A percentile compares a stretch with the other conserved stretches of the same genome.
phyloP scores from a whole-genome alignment of 2,888 invertebrate genomes.

The Pediacus dermestoides region DNA sequence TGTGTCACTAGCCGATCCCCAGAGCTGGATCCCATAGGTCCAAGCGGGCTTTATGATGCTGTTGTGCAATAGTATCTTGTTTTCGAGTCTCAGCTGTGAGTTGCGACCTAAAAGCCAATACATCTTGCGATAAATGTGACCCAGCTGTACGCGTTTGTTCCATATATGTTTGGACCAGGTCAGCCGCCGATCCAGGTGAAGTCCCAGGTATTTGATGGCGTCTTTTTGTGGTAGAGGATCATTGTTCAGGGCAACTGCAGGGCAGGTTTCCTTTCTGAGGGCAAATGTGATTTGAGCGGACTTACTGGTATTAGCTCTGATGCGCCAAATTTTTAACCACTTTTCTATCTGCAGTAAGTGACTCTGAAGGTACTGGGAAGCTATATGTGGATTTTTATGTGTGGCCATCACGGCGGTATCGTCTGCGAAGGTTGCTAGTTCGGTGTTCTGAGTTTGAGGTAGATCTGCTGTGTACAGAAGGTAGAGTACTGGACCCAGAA shows the following conservation, averaged over 20 bases:
- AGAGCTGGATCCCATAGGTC: conserved; percentile 1
- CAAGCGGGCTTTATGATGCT: neutral
- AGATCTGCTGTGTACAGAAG: too few relatives aligned
- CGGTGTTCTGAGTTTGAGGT: too few relatives aligned
- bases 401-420: neutral
- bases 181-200: neutral
- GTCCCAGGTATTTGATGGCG: neutral
- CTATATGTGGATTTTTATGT: neutral
- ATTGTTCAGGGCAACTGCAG: neutral
- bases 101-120: neutral
- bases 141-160: neutral
- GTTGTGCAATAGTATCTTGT: neutral
- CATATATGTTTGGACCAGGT: neutral
- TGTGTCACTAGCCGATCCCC: conserved; percentile 6
- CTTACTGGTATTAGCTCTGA: neutral
- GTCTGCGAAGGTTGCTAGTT: too few relatives aligned
- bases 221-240: neutral
- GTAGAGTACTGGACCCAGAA: too few relatives aligned
- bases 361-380: neutral
- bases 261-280: too few relatives aligned
- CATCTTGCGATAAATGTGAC: neutral
- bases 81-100: neutral
- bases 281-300: too few relatives aligned
- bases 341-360: neutral
- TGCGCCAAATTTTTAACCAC: neutral